phyloP scores from a whole-genome alignment of 2,113 vertebrate species.

The Antidorcas marsupialis region DNA sequence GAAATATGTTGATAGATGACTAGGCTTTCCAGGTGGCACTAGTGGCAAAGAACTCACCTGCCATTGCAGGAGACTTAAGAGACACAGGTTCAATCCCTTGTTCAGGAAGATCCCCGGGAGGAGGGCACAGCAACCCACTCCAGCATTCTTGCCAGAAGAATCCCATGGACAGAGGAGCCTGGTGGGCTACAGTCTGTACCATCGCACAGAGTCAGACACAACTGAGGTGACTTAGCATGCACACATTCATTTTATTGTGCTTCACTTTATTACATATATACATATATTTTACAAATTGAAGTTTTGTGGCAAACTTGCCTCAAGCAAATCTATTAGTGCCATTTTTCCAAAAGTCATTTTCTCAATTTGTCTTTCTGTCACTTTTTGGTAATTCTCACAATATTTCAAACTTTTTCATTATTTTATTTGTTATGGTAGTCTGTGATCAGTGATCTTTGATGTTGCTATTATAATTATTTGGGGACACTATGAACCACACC shows the following conservation, averaged over 20 bases:
- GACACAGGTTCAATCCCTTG: background rate
- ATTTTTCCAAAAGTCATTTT: background rate
- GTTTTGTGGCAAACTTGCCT: background rate
- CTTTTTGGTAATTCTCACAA: background rate
- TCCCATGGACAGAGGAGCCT: background rate
- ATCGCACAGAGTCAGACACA: background rate
- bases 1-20: background rate
- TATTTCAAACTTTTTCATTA: background rate
- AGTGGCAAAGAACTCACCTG: background rate
- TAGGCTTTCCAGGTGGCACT: background rate
- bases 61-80: background rate
- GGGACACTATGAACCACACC: background rate
- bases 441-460: background rate
- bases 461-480: background rate
- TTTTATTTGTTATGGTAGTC: background rate
- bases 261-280: background rate
- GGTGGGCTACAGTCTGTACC: background rate
- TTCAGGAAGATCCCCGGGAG: background rate
- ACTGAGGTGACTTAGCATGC: background rate
- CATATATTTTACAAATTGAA: background rate
- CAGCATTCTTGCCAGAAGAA: background rate
- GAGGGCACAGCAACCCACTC: background rate
- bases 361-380: background rate
- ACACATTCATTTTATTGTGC: background rate
- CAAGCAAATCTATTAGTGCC: background rate